A percentile compares a stretch with the other conserved stretches of the same genome.
Evolutionary conservation across 2,888 invertebrate genomes (phyloP).

Genomic region (Heliconius ismenius): DNA sequence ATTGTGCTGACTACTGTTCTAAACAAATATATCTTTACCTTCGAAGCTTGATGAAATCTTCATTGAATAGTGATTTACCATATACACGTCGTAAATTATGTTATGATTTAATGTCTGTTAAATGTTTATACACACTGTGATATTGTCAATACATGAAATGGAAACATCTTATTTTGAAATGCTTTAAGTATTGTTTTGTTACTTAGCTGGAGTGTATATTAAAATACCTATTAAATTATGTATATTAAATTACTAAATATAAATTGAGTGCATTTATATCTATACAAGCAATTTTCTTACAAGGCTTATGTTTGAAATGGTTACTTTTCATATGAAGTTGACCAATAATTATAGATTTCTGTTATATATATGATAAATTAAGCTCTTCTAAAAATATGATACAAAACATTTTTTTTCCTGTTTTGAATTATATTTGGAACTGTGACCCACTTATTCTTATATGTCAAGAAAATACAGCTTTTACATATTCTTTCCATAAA

Average conservation of each 20-base stretch:
- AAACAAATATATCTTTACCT: conserved; percentile 41
- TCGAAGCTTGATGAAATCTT: conserved; percentile 21
- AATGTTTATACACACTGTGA: conserved; percentile 20
- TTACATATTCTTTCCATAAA: not conserved
- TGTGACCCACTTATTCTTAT: conserved; percentile 10
- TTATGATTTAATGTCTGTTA: conserved; percentile 26
- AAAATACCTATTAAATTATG: not conserved
- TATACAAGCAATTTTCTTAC: not conserved
- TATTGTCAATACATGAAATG: conserved; percentile 14
- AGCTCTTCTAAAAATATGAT: not conserved
- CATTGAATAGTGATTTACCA: conserved; percentile 24
- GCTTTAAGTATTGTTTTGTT: not conserved
- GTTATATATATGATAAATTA: not conserved
- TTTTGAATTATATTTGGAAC: conserved; percentile 2
- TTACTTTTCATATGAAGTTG: not conserved
- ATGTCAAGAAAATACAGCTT: not conserved
- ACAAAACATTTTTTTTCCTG: not conserved
- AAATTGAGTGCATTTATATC: not conserved
- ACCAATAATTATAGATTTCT: not conserved
- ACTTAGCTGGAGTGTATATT: not conserved
- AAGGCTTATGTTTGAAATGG: not conserved
- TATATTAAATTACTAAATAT: too few species aligned
- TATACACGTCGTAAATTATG: conserved; percentile 26
- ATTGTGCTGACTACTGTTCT: conserved; percentile 26
- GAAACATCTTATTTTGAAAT: conserved; percentile 4